A percentile compares a stretch with the other conserved stretches of the same genome.
Evolutionary conservation across 2,113 vertebrate species (phyloP).

Genomic region (Albula glossodonta): DNA sequence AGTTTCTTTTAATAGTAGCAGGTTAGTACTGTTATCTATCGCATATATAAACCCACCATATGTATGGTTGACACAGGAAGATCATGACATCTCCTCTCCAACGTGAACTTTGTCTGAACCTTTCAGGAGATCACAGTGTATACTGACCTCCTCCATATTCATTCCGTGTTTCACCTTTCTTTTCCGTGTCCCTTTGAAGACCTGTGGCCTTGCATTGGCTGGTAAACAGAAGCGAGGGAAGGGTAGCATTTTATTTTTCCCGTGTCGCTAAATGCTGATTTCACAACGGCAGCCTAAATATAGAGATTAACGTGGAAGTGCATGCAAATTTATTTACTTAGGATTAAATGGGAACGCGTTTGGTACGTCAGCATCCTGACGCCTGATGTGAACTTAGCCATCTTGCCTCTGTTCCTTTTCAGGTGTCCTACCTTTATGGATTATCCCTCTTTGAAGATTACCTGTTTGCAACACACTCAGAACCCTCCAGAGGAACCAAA

Average conservation of each 20-base stretch:
- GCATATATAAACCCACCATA: no score
- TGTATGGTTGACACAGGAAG: no score
- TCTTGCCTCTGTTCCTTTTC: constrained; percentile 26
- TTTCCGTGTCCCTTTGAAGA: not conserved
- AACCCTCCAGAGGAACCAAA: constrained; percentile 51
- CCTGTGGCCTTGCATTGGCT: not conserved
- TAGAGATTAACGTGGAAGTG: constrained; percentile 22
- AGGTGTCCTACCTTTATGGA: constrained; percentile 78
- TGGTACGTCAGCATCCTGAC: not conserved
- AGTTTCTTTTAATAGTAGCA: no score
- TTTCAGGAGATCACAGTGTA: not conserved
- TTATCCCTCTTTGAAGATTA: constrained; percentile 84
- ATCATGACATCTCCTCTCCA: no score
- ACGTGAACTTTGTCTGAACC: not conserved
- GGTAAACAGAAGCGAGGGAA: not conserved
- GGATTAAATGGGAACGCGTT: constrained; percentile 27
- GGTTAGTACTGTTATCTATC: no score
- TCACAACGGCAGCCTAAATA: not conserved
- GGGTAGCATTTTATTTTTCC: not conserved
- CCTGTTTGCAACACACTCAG: constrained; percentile 73
- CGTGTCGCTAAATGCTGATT: not conserved
- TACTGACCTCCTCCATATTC: not conserved
- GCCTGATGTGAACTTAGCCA: not conserved
- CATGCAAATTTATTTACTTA: constrained; percentile 14
- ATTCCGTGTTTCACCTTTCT: not conserved